phyloP scores from a whole-genome alignment of 2,797 vertebrate genomes.

The Gymnothorax javanicus region DNA sequence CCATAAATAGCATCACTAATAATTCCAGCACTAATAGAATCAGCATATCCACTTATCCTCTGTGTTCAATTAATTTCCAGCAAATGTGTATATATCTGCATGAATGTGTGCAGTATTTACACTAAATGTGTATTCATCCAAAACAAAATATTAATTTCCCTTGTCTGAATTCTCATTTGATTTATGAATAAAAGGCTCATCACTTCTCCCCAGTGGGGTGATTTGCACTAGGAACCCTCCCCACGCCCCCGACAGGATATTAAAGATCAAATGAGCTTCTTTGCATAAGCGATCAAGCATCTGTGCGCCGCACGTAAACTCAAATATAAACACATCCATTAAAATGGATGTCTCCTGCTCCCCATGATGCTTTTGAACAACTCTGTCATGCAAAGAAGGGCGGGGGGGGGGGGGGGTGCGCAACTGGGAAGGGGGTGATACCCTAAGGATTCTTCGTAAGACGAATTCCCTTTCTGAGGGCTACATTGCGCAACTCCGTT shows the following conservation, averaged over 20 bases:
- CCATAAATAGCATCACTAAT: background rate
- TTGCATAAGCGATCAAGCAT: background rate
- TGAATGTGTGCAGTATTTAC: background rate
- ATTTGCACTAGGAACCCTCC: background rate
- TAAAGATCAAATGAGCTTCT: background rate
- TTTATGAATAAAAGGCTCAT: background rate
- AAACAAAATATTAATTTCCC: background rate
- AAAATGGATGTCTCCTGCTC: background rate
- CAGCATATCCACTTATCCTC: background rate
- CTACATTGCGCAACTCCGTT: conserved; percentile 69
- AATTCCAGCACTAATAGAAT: background rate
- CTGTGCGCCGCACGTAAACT: conserved; percentile 22
- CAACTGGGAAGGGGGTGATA: conserved; percentile 29
- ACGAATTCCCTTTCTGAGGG: conserved; percentile 69
- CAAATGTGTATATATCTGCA: background rate
- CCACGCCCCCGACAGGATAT: background rate
- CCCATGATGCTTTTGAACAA: conserved; percentile 9
- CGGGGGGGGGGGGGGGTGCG: conserved; percentile 14
- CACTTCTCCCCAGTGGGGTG: background rate
- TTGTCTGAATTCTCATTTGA: background rate
- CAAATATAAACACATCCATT: conserved; percentile 17
- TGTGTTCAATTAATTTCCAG: background rate
- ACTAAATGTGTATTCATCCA: background rate
- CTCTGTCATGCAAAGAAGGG: background rate
- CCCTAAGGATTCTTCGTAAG: conserved; percentile 46